Base-by-base conservation (phyloP, 2,888 invertebrate species). In the Argyresthia goedartella region DNA sequence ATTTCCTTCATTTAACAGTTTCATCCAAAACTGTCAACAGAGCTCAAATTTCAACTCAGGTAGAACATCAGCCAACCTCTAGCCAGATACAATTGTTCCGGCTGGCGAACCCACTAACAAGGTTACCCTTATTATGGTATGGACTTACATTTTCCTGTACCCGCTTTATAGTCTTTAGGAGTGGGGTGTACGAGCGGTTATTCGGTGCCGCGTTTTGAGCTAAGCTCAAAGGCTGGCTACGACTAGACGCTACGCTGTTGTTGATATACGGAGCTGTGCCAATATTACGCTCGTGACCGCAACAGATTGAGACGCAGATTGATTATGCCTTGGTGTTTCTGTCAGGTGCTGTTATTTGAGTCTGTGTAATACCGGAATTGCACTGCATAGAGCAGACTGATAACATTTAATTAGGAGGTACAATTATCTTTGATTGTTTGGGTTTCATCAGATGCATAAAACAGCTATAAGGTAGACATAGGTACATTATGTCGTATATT, bases 71-170 rank as follows among this genome's bases (percentile, higher is more conserved):
- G 47, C 16, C 25, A 14, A 25, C 25, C 36, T 16, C 16, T 36
- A 11, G 16, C 39, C 2, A 84, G 86, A 87, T 85, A 82, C 84
- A 85, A 88, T 88, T 87, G 86, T 87, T 85, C 79, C 82, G 80
- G 73, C 63, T 73, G 80, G 73, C 75, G 71, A 76, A 65, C 66
- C 72, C 69, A 68, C 81, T 87, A 88, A 88, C 87, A 72, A 75
- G 69, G 77, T 87, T 86, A 76, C 73, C 73, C 81, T 80, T 82
- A 82, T 78, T 77, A 79, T 60, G 53, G 50, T 49, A 54, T 52
- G 52, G 39, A 13, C 48, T 43, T 47, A 39, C 47, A 16, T 42
- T 15, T 9, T n/a, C 10, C 39, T n/a, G n/a, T n/a, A 8, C 9
- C 8, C n/a, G 10, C 39, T 39, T 9, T 39, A 9, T 39, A 9